These are phyloP conservation scores for Venustoraphidia nigricollis DNA, from an alignment of 2,888 invertebrate species.

Conservation along the genomic window DNA sequence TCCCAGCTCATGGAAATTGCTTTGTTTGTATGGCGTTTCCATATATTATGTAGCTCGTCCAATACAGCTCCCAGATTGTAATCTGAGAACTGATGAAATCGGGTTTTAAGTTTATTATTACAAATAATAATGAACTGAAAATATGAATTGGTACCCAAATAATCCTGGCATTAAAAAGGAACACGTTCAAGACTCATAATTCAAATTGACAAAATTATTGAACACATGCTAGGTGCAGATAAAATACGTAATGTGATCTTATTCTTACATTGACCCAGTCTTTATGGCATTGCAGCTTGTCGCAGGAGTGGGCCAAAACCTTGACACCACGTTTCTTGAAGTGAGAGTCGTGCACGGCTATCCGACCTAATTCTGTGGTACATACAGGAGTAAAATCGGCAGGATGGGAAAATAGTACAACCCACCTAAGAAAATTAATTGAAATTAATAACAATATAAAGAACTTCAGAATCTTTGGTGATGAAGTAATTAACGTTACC, in stretches of 20 bases:
- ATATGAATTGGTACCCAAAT: too few relatives aligned
- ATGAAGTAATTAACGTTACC: too few relatives aligned
- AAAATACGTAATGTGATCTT: not conserved
- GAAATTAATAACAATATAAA: not conserved
- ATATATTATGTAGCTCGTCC: too few relatives aligned
- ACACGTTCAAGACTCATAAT: too few relatives aligned
- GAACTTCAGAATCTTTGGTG: not conserved
- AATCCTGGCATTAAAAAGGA: too few relatives aligned
- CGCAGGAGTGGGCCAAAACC: conserved; percentile 66
- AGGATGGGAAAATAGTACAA: conserved; percentile 75
- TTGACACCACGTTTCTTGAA: conserved; percentile 59
- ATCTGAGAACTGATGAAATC: too few relatives aligned
- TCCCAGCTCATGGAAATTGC: too few relatives aligned
- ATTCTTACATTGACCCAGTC: conserved; percentile 43
- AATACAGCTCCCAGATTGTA: too few relatives aligned
- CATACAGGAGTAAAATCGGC: conserved; percentile 84
- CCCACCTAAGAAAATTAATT: conserved; percentile 46
- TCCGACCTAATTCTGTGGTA: conserved; percentile 69
- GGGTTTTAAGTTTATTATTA: too few relatives aligned
- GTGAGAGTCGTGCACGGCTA: conserved; percentile 50
- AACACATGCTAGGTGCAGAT: not conserved
- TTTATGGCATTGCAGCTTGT: conserved; percentile 53
- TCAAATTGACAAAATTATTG: not conserved
- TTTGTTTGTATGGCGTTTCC: too few relatives aligned
- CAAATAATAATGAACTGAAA: too few relatives aligned